These are phyloP conservation scores for Caretta caretta DNA, from an alignment of 2,113 vertebrate genomes.

Conservation along the genomic window DNA sequence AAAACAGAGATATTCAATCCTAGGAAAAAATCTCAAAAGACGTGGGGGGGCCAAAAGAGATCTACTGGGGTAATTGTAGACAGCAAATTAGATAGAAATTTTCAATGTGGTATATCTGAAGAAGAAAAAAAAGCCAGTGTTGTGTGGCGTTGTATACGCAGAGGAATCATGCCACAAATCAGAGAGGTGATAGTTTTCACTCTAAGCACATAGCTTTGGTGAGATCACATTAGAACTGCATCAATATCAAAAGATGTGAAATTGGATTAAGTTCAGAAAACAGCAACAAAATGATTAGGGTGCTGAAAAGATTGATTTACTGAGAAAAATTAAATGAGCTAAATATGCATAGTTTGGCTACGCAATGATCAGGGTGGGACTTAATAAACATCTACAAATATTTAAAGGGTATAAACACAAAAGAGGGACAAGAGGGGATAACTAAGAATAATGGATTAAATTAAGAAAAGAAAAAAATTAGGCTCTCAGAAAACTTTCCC, in stretches of 20 bases:
- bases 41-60: not conserved
- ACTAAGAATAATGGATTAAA: not conserved
- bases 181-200: not conserved
- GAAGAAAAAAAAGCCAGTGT: too few species aligned
- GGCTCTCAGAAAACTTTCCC: not conserved
- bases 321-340: not conserved
- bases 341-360: not conserved
- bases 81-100: not conserved
- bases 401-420: not conserved
- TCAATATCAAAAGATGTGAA: not conserved
- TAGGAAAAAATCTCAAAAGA: not conserved
- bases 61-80: not conserved
- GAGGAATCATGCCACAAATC: not conserved
- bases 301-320: not conserved
- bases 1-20: not conserved
- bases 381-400: not conserved
- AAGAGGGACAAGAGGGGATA: not conserved
- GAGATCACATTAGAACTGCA: not conserved
- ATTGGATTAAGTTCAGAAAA: not conserved
- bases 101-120: not conserved
- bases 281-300: not conserved
- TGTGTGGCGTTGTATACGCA: not conserved
- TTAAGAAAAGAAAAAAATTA: not conserved
- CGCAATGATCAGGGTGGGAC: not conserved
- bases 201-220: not conserved